phyloP scores from a whole-genome alignment of 2,113 vertebrate genomes.

The Rhegmatorhina hoffmannsi region DNA sequence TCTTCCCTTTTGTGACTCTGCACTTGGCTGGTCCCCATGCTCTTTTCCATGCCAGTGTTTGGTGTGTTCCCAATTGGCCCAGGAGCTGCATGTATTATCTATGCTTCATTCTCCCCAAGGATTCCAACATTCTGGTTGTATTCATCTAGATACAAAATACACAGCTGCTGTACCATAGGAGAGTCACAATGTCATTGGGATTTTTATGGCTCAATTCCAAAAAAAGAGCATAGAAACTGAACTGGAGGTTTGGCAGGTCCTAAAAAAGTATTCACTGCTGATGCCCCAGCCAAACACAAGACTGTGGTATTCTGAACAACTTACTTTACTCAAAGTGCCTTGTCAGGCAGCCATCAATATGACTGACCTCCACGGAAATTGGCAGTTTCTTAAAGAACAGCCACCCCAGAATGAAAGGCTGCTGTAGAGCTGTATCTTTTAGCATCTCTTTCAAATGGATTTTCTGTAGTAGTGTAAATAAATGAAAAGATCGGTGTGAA shows the following conservation, averaged over 20 bases:
- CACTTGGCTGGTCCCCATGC: conserved; percentile 12
- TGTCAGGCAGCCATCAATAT: conserved; percentile 46
- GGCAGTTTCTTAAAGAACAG: conserved; percentile 40
- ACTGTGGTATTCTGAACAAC: conserved; percentile 28
- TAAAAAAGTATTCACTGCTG: conserved; percentile 27
- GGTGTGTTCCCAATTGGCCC: conserved; percentile 36
- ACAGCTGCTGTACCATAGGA: conserved; percentile 28
- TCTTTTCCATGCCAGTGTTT: conserved; percentile 25
- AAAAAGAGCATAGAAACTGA: conserved; percentile 23
- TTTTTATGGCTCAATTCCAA: conserved; percentile 43
- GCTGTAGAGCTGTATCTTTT: conserved; percentile 2
- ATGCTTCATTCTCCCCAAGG: neutral
- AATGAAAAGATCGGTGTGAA: conserved; percentile 42
- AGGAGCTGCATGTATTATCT: conserved; percentile 35
- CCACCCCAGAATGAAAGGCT: conserved; percentile 11
- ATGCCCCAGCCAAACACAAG: conserved; percentile 20
- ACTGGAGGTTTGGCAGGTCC: conserved; percentile 18
- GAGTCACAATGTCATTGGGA: conserved; percentile 37
- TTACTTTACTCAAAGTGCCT: conserved; percentile 4
- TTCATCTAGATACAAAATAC: conserved; percentile 43
- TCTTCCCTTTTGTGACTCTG: conserved; percentile 44
- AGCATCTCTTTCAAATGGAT: conserved; percentile 33
- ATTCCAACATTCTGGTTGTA: conserved; percentile 28
- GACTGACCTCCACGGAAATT: conserved; percentile 21
- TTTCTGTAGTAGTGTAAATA: conserved; percentile 41